Base-by-base conservation (phyloP, 2,113 vertebrate genomes). In the Notarius lentiginosus region DNA sequence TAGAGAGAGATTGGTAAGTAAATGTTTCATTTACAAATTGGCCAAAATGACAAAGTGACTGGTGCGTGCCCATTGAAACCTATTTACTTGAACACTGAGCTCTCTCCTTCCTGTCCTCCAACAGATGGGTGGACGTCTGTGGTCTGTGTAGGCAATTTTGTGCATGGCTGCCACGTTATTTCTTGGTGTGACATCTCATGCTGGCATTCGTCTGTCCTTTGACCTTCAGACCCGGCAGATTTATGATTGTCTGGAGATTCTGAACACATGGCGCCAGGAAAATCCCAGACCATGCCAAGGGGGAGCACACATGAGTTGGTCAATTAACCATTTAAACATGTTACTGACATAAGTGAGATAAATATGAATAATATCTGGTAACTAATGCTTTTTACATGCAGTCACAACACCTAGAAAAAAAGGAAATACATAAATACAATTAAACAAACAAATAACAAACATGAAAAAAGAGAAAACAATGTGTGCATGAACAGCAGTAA, bases 91-190 rank as follows among this genome's bases (percentile, higher is more conserved):
- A 90, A 88, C 92, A 93, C 85, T 82, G 91, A 93, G 93, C 90
- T 92, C 89, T 91, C 91, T 92, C 91, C 90, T 63, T 87, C 91
- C 90, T 86, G 65, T 84, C 65, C 89, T 88, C 92, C 92, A 90
- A 92, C 95, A 95, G 95, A 95, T 95, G 95, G 95, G 90, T 75
- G 93, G 88, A 92, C 91, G 93, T 92, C 94, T 95, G 95, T 93
- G 95, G 94, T 94, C 93, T 94, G 93, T 94, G 94, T 92, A 95
- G 92, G 94, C 94, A 95, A 95, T 95, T 96, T 95, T 96, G 94
- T 95, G 95, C 95, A 95, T 95, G 94, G 93, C 91, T 95, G 94
- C 94, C 93, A 91, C 93, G 93, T 92, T 91, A 94, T 93, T 93
- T 95, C 93, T 93, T 93, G 93, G 93, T 93, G 93, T 95, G 95